A percentile compares a stretch with the other conserved stretches of the same genome.
These are phyloP conservation scores for Charaxes varanes DNA, from an alignment of 1,140 invertebrate species.

Conservation along the genomic window DNA sequence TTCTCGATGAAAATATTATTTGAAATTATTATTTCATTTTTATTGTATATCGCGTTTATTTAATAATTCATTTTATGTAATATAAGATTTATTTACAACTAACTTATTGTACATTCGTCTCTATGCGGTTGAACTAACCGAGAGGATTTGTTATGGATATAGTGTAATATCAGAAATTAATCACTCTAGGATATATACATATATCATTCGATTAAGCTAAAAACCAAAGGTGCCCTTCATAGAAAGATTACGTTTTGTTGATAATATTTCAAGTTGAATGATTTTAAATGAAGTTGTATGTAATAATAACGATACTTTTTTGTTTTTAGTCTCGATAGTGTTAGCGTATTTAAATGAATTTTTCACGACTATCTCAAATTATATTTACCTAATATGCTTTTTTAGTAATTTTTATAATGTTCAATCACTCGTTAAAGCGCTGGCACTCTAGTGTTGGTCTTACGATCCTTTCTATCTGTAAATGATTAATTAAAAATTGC, in stretches of 20 bases:
- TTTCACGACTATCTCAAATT: constrained; percentile 71
- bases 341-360: constrained; percentile 71
- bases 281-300: constrained; percentile 71
- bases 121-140: constrained; percentile 55
- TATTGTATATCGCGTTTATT: constrained; percentile 54
- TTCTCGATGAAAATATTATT: constrained; percentile 58
- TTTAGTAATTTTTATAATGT: constrained; percentile 71
- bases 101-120: constrained; percentile 64
- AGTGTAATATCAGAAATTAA: constrained; percentile 67
- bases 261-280: constrained; percentile 73
- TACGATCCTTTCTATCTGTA: constrained; percentile 56
- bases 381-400: constrained; percentile 73
- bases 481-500: constrained; percentile 43
- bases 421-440: constrained; percentile 70
- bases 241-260: constrained; percentile 74
- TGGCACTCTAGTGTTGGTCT: constrained; percentile 71
- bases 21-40: constrained; percentile 46
- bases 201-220: constrained; percentile 74
- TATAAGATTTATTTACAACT: constrained; percentile 72
- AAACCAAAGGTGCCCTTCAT: constrained; percentile 77
- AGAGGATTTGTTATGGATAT: constrained; percentile 65
- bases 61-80: constrained; percentile 62
- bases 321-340: constrained; percentile 70
- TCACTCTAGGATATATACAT: constrained; percentile 70
- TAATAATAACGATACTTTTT: constrained; percentile 70